Percentiles rank a stretch among this genome's conserved stretches.
These are phyloP conservation scores for Lepidiolamprologus cunningtoni DNA, from an alignment of 2,113 vertebrate genomes.

Conservation along the genomic window DNA sequence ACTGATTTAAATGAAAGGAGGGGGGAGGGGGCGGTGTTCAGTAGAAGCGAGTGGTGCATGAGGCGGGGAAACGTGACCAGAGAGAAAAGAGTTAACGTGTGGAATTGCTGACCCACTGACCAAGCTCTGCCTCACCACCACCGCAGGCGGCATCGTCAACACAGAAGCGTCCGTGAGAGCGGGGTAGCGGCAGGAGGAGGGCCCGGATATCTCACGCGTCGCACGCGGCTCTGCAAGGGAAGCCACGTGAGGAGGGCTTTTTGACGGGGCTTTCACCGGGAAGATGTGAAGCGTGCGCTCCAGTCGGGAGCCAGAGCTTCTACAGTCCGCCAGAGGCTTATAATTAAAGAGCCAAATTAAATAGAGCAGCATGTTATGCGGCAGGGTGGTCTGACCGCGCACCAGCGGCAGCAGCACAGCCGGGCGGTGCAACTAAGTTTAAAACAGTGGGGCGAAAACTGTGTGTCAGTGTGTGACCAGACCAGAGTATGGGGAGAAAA, in stretches of 20 bases:
- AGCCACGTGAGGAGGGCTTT: conserved; percentile 68
- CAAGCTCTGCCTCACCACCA: conserved; percentile 57
- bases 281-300: conserved; percentile 24
- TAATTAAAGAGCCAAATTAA: conserved; percentile 32
- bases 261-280: conserved; percentile 23
- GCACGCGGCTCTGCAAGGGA: conserved; percentile 68
- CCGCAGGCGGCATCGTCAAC: conserved; percentile 44
- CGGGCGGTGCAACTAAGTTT: not conserved
- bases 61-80: conserved; percentile 66
- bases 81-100: conserved; percentile 14
- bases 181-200: conserved; percentile 8
- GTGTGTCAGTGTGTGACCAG: not conserved
- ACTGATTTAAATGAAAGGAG: not conserved
- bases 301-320: conserved; percentile 1
- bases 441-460: not conserved
- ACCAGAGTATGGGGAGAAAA: not conserved
- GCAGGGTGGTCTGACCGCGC: not conserved
- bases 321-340: conserved; percentile 1
- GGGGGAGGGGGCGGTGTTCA: not conserved
- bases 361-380: conserved; percentile 1
- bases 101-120: conserved; percentile 76
- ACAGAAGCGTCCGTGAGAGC: conserved; percentile 44
- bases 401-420: not conserved
- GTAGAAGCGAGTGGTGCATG: conserved; percentile 24
- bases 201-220: conserved; percentile 60